Base-by-base conservation (phyloP, 2,888 invertebrate genomes). In the Caenorhabditis panamensis region DNA sequence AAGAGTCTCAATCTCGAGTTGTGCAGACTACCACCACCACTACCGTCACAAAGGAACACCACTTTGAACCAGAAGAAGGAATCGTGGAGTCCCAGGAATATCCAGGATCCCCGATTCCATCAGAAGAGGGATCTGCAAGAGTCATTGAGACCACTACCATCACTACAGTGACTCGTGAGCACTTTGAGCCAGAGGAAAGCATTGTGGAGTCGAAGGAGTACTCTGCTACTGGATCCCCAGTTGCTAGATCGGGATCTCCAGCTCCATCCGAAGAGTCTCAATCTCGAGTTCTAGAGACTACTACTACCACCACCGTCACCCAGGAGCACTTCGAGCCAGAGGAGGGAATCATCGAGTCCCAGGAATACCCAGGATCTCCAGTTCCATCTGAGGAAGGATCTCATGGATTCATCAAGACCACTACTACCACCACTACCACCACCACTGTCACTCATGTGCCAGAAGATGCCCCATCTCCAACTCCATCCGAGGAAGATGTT, bases 61-160 rank as follows among this genome's bases (percentile, higher is more conserved):
- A 36, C 36, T 36, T 36, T 36, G 53, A 49, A 13, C 53, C 66
- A 22, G 53, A 54, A 53, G 54, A 54, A 28, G n/a, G n/a, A 47
- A 24, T 51, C 26, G 69, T 26, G 1, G 54, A 63, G 37, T 44
- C 61, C n/a, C 53, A 61, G 28, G 37, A 44, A 20, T 41, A 31
- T 47, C 13, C 24, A n/a, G 76, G 24, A 31, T 78, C 77, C 26
- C 77, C 77, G 56, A 49, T 68, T 36, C 76, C 76, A 56, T 68
- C 76, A 0, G 76, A 76, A 41, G 31, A 66, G 31, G 62, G 49
- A 41, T 18, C 58, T 18, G 31, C 36, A 22, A 16, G 26, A 8
- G 24, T 20, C 26, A n/a, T 58, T 6, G 31, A 64, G 22, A 72
- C 63, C 18, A 68, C 67, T 1, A 73, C 73, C n/a, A n/a, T n/a